Evolutionary conservation across 2,888 invertebrate genomes (phyloP).

Genomic region (Epiblema foenella): DNA sequence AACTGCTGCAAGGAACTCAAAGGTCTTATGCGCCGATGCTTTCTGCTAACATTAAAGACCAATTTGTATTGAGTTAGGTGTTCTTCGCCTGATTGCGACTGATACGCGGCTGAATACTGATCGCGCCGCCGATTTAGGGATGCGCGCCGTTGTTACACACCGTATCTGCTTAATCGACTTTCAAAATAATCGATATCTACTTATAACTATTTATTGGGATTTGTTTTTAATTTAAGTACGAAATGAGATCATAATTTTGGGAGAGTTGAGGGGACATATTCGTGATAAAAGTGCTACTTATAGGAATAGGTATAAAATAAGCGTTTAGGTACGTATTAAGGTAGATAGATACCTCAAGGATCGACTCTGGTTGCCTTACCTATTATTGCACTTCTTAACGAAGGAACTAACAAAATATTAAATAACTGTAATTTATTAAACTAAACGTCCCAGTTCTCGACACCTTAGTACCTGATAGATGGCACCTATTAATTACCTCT

Average conservation of each 20-base stretch:
- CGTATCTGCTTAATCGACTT: slow-evolving; percentile 56
- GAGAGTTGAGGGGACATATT: no score
- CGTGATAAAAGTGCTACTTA: no score
- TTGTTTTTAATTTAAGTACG: slow-evolving; percentile 25
- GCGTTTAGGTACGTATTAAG: no score
- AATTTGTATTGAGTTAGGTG: neutral
- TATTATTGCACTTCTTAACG: neutral
- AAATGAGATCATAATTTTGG: neutral
- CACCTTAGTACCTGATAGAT: no score
- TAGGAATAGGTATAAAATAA: no score
- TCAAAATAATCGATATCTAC: slow-evolving; percentile 50
- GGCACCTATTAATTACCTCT: no score
- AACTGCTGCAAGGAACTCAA: slow-evolving; percentile 56
- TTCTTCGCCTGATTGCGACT: slow-evolving; percentile 69
- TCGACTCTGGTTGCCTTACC: neutral
- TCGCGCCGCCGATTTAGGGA: slow-evolving; percentile 62
- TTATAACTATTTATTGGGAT: slow-evolving; percentile 34
- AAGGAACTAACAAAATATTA: neutral
- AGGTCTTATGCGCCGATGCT: neutral
- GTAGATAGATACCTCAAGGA: neutral
- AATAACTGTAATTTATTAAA: no score
- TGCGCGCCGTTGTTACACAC: slow-evolving; percentile 57
- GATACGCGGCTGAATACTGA: slow-evolving; percentile 66
- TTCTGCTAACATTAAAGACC: neutral
- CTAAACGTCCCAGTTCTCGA: no score